phyloP scores from a whole-genome alignment of 1,140 invertebrate species.

The Eueides isabella region DNA sequence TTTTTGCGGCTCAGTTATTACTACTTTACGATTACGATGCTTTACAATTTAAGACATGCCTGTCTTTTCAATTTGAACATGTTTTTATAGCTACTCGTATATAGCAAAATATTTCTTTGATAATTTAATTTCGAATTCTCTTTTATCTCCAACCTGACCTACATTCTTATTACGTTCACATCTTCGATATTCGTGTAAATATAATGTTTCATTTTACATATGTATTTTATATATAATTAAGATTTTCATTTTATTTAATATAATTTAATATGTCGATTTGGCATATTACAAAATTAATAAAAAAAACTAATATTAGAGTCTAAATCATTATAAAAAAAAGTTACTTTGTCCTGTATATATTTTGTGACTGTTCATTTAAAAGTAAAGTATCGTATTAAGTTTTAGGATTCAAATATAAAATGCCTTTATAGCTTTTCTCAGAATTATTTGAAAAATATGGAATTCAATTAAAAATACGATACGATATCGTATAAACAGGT shows the following conservation, averaged over 20 bases:
- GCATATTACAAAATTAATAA: too few species aligned
- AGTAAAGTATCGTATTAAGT: too few species aligned
- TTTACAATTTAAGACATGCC: background rate
- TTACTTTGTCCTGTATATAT: too few species aligned
- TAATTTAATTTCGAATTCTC: conserved; percentile 41
- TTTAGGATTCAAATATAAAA: too few species aligned
- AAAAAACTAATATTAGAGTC: too few species aligned
- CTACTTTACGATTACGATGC: too few species aligned
- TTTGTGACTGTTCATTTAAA: too few species aligned
- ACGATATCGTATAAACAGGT: conserved; percentile 26
- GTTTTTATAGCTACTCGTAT: background rate
- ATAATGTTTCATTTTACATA: background rate
- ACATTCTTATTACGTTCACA: conserved; percentile 31
- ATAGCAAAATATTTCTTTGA: conserved; percentile 30
- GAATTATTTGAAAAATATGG: background rate
- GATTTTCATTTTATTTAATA: too few species aligned
- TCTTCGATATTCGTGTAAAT: conserved; percentile 1
- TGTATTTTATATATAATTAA: too few species aligned
- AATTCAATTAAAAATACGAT: background rate
- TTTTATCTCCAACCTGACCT: conserved; percentile 25
- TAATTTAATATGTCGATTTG: too few species aligned
- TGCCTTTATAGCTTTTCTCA: background rate
- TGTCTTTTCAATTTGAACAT: background rate
- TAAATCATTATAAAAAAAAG: too few species aligned
- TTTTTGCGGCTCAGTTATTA: too few species aligned